Base-by-base conservation (phyloP, 2,888 invertebrate species). In the Melangyna quadrimaculata region DNA sequence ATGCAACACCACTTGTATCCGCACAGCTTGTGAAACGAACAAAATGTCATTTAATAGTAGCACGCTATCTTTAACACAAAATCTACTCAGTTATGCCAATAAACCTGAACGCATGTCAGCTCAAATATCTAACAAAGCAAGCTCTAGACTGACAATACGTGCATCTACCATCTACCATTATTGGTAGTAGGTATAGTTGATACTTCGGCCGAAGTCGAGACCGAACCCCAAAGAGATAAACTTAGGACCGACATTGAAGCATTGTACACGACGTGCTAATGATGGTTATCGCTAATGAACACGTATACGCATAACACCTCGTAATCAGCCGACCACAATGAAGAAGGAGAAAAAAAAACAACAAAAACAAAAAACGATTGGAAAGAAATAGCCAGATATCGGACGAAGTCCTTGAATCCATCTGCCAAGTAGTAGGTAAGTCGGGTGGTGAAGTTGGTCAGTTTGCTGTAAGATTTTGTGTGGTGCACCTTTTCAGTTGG, bases 271-370 rank as follows among this genome's bases (percentile, higher is more conserved):
- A 86, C 86, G 86, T 81, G 86, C 86, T 86, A 86, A 86, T 86
- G 86, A 86, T 86, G 81, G 77, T 86, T 86, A 86, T 86, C 86
- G 86, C 81, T 86, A 86, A 86, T 86, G 86, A 86, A 86, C 86
- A 86, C 86, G 86, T 86, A 86, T 86, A 86, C 86, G 86, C 86
- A 86, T 86, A 86, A 81, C 86, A 86, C 86, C 86, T 86, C 81
- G 86, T 81, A 86, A 86, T 86, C 86, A 81, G 86, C 72, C 77
- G 77, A 61, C 80, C 70, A 67, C 59, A 65, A 70, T 67, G 19
- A 29, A 51, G 8, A 72, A 35, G 19, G 43, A 32, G 32, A 51
- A 24, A 29, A 0, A 59, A 24, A 53, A 43, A 32, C 7, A 32
- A 40, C 0, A 61, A 35, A 24, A 35, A 24, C 5, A 32, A 61